A percentile compares a stretch with the other conserved stretches of the same genome.
These are phyloP conservation scores for Agelaius phoeniceus DNA, from an alignment of 2,113 vertebrate genomes.

Conservation along the genomic window DNA sequence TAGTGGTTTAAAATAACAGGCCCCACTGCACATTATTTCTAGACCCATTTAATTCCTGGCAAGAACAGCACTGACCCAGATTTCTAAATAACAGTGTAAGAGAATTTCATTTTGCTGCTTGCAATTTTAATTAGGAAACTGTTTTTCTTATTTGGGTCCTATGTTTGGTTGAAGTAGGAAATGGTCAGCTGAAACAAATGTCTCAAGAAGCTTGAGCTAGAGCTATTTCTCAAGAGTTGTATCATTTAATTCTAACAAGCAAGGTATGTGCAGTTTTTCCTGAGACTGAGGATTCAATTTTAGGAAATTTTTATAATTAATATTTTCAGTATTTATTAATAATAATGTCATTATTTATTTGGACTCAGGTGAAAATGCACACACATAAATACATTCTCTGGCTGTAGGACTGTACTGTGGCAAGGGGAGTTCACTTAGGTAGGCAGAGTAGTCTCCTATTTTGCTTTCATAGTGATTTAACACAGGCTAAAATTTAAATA, in stretches of 20 bases:
- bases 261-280: background rate
- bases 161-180: background rate
- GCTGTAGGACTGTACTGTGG: background rate
- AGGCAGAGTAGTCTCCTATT: background rate
- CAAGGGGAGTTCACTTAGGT: background rate
- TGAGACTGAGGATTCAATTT: background rate
- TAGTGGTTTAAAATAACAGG: background rate
- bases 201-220: background rate
- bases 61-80: background rate
- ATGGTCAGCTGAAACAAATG: background rate
- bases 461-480: background rate
- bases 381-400: background rate
- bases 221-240: background rate
- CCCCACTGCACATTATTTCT: background rate
- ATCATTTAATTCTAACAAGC: background rate
- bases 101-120: background rate
- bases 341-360: background rate
- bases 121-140: background rate
- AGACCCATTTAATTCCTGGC: background rate
- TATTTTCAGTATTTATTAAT: background rate
- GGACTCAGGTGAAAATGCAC: background rate
- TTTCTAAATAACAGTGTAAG: background rate
- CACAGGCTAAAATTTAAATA: background rate
- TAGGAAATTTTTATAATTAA: background rate
- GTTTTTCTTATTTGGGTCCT: background rate